These are phyloP conservation scores for Charina bottae DNA, from an alignment of 2,113 vertebrate species.

Conservation along the genomic window DNA sequence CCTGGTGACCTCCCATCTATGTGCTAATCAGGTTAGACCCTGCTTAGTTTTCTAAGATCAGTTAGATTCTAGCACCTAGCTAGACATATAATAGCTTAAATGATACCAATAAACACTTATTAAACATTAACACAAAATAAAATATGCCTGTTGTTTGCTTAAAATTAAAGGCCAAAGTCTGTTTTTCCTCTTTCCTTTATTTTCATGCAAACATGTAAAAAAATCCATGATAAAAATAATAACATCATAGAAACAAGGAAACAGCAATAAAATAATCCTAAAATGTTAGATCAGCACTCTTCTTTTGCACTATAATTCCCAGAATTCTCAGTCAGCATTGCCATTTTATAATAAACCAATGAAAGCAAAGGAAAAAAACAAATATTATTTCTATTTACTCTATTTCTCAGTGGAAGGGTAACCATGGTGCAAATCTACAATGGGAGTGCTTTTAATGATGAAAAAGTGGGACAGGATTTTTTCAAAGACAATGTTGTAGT, in stretches of 20 bases:
- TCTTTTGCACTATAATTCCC: neutral
- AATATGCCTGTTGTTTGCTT: neutral
- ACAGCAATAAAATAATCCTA: neutral
- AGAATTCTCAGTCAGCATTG: neutral
- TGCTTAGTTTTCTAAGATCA: neutral
- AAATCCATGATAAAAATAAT: neutral
- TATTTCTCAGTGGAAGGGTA: neutral
- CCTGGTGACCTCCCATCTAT: neutral
- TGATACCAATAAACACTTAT: neutral
- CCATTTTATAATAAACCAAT: neutral
- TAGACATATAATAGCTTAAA: neutral
- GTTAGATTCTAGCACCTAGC: neutral
- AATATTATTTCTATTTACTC: neutral
- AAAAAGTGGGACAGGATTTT: neutral
- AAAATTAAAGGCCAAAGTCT: neutral
- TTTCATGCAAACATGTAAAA: neutral
- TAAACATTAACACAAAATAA: neutral
- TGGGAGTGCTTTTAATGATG: neutral
- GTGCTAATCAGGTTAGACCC: neutral
- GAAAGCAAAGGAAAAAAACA: neutral
- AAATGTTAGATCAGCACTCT: neutral
- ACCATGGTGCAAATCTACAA: neutral
- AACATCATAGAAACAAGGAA: neutral
- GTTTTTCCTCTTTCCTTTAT: neutral
- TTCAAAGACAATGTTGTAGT: neutral